Conservation (phyloP, 2,797 vertebrate genomes). For the Hypotaenidia okinawae region DNA sequence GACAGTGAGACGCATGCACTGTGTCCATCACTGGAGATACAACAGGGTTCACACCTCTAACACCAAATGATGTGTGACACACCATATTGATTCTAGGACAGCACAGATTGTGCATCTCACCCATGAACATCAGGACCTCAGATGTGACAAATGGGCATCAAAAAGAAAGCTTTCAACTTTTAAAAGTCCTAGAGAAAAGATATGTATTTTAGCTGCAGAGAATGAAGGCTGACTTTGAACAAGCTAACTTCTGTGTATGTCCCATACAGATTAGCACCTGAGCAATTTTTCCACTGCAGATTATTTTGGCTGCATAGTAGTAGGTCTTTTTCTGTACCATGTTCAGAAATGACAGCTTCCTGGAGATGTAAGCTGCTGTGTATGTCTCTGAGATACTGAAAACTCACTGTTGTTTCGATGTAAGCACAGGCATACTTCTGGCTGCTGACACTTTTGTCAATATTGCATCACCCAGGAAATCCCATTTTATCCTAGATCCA, state of each 20-base stretch:
- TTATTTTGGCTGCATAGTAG: neutral
- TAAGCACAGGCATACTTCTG: neutral
- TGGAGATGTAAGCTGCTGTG: neutral
- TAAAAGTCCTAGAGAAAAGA: neutral
- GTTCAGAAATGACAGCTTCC: neutral
- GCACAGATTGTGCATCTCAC: neutral
- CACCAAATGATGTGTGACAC: neutral
- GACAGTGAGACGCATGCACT: neutral
- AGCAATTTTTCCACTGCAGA: neutral
- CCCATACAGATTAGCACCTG: neutral
- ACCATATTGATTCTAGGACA: neutral
- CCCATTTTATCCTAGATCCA: neutral
- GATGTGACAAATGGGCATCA: neutral
- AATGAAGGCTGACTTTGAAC: neutral
- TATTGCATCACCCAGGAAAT: conserved; percentile 8
- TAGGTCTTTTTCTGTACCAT: no score
- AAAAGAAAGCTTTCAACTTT: neutral
- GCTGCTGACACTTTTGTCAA: conserved; percentile 12
- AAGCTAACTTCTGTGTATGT: neutral
- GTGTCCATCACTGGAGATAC: neutral
- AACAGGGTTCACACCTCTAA: neutral
- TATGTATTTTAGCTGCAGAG: neutral
- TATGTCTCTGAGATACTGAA: neutral
- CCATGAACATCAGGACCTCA: neutral
- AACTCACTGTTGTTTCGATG: neutral